These are phyloP conservation scores for Hippasteria phrygiana DNA, from an alignment of 53 echinoderm and acorn worm species.

Conservation along the genomic window DNA sequence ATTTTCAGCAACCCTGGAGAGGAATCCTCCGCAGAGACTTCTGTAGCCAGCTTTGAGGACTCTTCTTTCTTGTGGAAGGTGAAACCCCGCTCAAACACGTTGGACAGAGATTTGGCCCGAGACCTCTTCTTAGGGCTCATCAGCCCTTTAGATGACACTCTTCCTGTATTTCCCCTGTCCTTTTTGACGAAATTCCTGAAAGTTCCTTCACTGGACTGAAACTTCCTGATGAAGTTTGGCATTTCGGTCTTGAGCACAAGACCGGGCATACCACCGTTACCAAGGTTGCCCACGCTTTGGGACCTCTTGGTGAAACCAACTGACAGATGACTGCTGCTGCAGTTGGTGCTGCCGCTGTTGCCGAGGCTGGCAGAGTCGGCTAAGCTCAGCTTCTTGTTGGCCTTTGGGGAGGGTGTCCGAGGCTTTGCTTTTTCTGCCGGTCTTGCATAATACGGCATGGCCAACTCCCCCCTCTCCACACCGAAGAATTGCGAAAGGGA, in stretches of 20 bases:
- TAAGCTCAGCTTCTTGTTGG: slow-evolving; percentile 38
- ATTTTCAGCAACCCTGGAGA: slow-evolving; percentile 82
- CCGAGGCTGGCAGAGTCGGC: slow-evolving; percentile 77
- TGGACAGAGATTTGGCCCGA: slow-evolving; percentile 74
- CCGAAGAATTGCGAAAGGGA: slow-evolving; percentile 90
- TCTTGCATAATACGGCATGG: slow-evolving; percentile 67
- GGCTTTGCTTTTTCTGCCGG: slow-evolving; percentile 8
- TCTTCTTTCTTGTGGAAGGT: slow-evolving; percentile 65
- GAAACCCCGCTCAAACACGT: slow-evolving; percentile 75
- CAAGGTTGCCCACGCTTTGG: not conserved
- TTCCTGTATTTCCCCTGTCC: slow-evolving; percentile 47
- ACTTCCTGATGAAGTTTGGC: slow-evolving; percentile 82
- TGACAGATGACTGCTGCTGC: slow-evolving; percentile 12
- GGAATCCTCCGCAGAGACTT: slow-evolving; percentile 77
- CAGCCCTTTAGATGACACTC: slow-evolving; percentile 30
- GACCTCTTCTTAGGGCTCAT: slow-evolving; percentile 9
- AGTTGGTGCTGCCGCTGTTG: slow-evolving; percentile 79
- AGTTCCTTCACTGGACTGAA: slow-evolving; percentile 16
- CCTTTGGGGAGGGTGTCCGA: not conserved
- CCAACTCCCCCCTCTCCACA: slow-evolving; percentile 81
- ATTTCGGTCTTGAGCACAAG: slow-evolving; percentile 84
- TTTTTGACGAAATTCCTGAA: slow-evolving; percentile 21
- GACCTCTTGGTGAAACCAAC: not conserved
- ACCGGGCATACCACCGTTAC: slow-evolving; percentile 51
- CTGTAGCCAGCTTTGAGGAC: slow-evolving; percentile 51